Evolutionary conservation across 2,797 vertebrate genomes (phyloP), one percentile per base, ranked within the genome.

Genomic region (Falco berigora): DNA sequence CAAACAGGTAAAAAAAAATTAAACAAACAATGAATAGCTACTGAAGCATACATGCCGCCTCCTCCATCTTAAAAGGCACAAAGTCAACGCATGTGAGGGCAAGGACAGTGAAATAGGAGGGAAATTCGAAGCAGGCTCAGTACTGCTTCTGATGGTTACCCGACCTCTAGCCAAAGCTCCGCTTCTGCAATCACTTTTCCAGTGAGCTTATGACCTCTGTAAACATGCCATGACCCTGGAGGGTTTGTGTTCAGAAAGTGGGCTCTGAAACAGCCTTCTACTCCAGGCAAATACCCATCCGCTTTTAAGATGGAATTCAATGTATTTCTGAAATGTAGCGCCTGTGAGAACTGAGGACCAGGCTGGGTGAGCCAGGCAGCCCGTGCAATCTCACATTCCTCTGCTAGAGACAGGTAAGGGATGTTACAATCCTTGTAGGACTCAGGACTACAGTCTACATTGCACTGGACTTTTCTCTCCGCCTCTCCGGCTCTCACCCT

Each of bases 301-400:
- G 1, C 50, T 94, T 95, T 91, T 83, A 95, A 89, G 68, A 90
- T 78, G 95, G 96, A 96, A 97, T 96, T 96, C 91, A 92, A 91
- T 88, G 55, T 61, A 95, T 97, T 96, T 84, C 78, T 94, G 92
- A 92, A 94, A 96, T 94, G 92, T 72, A 71, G 77, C 1, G 18
- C 86, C 72, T 96, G 67, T 1, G 6, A 92, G 94, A 92, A 88
- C 25, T 64, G 75, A 89, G 49, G 68, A 88, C 61, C 68, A 74
- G 75, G 27, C 44, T 88, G 89, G 44, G 78, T 92, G 64, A 96
- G 47, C 61, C 78, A 56, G 34, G 84, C 67, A 80, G 34, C 56
- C 46, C 14, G 0, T 50, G 32, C 30, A 86, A 36, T 88, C 81
- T 95, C 78, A 78, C 94, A 94, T 94, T 95, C 78, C 72, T 91